phyloP scores from a whole-genome alignment of 2,113 vertebrate genomes.

The Rissa tridactyla region DNA sequence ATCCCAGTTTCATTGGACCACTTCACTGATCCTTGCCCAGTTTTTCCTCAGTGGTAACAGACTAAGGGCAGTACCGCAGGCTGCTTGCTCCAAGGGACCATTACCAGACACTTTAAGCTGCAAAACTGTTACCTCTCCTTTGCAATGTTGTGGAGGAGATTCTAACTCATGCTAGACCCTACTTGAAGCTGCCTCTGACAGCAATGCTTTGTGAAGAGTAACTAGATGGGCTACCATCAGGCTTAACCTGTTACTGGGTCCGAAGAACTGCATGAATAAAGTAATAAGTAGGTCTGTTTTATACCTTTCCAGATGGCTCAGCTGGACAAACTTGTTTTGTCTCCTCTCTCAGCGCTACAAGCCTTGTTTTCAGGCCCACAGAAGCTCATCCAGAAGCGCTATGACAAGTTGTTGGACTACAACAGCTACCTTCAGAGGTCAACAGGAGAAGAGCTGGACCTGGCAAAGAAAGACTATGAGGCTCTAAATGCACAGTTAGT shows the following conservation, averaged over 20 bases:
- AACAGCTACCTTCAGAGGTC: conserved; percentile 84
- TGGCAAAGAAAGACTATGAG: conserved; percentile 87
- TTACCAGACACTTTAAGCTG: background rate
- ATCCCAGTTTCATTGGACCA: background rate
- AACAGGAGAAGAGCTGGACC: conserved; percentile 77
- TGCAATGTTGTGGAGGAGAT: background rate
- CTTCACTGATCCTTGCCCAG: background rate
- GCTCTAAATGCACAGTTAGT: conserved; percentile 91
- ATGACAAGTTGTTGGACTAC: conserved; percentile 94
- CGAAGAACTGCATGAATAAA: background rate
- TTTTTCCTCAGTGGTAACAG: background rate
- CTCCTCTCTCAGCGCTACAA: conserved; percentile 84
- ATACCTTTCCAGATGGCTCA: conserved; percentile 74
- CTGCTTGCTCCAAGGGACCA: background rate
- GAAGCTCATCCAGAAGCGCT: conserved; percentile 98
- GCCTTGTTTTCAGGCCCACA: conserved; percentile 90
- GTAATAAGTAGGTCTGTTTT: background rate
- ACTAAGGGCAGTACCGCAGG: background rate
- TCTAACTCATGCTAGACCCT: background rate
- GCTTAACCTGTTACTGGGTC: background rate
- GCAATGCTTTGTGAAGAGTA: background rate
- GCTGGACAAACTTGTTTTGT: conserved; percentile 81
- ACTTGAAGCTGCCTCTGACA: background rate
- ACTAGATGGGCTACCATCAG: background rate
- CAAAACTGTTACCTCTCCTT: background rate